A percentile compares a stretch with the other conserved stretches of the same genome.
Evolutionary conservation across 1,140 invertebrate species (phyloP).

Genomic region (Eubasilissa regina): DNA sequence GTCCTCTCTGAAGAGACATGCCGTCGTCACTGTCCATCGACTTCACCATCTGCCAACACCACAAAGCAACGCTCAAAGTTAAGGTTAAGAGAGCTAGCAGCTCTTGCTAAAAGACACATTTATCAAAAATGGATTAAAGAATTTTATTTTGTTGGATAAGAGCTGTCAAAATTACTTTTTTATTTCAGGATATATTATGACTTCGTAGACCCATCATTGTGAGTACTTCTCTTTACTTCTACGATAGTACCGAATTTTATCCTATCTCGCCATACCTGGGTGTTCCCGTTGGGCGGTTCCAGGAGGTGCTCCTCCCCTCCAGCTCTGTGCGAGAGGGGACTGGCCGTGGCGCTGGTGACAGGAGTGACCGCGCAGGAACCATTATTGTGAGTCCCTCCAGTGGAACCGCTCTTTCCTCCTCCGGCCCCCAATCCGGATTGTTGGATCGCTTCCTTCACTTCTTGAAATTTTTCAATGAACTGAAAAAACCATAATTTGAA

Average conservation of each 20-base stretch:
- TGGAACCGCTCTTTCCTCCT: conserved; percentile 77
- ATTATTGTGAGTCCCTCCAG: conserved; percentile 80
- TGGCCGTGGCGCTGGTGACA: conserved; percentile 88
- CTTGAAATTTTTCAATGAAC: conserved; percentile 99
- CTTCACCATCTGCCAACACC: conserved; percentile 62
- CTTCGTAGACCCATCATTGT: too few species aligned
- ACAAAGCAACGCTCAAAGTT: conserved; percentile 2
- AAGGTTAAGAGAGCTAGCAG: too few species aligned
- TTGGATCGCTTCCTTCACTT: conserved; percentile 93
- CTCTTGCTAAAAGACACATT: too few species aligned
- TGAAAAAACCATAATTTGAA: conserved; percentile 66
- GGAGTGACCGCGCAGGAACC: conserved; percentile 84
- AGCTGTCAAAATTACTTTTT: too few species aligned
- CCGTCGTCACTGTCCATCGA: conserved; percentile 64
- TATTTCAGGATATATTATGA: too few species aligned
- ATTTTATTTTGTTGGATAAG: too few species aligned
- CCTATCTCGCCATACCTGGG: conserved; percentile 13
- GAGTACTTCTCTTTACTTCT: too few species aligned
- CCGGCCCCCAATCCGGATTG: conserved; percentile 56
- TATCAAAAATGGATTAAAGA: too few species aligned
- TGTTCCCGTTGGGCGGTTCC: conserved; percentile 69
- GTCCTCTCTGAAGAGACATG: conserved; percentile 67
- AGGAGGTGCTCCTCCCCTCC: conserved; percentile 69
- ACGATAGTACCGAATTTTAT: not conserved
- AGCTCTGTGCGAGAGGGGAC: conserved; percentile 82